phyloP scores from a whole-genome alignment of 2,888 invertebrate species.

The Sesamia inferens region DNA sequence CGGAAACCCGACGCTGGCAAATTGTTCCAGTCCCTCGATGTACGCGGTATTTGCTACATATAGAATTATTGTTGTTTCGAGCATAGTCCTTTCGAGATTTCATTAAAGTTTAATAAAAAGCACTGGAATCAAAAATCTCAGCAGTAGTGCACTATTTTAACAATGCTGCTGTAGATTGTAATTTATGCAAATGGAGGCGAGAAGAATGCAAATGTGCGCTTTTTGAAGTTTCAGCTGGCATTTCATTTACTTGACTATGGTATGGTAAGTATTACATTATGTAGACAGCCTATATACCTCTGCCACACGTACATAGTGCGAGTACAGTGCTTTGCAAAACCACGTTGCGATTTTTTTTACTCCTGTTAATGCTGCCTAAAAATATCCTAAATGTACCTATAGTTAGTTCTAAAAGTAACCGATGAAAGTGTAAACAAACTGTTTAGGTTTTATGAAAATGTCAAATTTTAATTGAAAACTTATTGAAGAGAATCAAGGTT shows the following conservation, averaged over 20 bases:
- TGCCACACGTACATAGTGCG: too few relatives aligned
- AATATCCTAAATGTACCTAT: not conserved
- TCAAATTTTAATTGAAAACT: too few relatives aligned
- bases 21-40: too few relatives aligned
- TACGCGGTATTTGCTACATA: too few relatives aligned
- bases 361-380: not conserved
- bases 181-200: constrained; percentile 49
- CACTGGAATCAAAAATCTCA: constrained; percentile 42
- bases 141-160: not conserved
- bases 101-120: constrained; percentile 27
- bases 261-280: constrained; percentile 22
- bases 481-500: too few relatives aligned
- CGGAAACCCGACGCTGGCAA: too few relatives aligned
- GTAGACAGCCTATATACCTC: not conserved
- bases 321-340: not conserved
- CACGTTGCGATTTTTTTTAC: not conserved
- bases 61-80: not conserved
- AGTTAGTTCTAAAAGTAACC: too few relatives aligned
- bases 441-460: too few relatives aligned
- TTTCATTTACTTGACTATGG: constrained; percentile 27
- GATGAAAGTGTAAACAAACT: too few relatives aligned
- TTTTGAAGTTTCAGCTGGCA: constrained; percentile 42
- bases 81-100: not conserved
- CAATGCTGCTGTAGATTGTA: constrained; percentile 37
- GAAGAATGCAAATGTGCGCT: constrained; percentile 33